Evolutionary conservation across 2,113 vertebrate genomes (phyloP).

Genomic region (Centrocercus urophasianus): DNA sequence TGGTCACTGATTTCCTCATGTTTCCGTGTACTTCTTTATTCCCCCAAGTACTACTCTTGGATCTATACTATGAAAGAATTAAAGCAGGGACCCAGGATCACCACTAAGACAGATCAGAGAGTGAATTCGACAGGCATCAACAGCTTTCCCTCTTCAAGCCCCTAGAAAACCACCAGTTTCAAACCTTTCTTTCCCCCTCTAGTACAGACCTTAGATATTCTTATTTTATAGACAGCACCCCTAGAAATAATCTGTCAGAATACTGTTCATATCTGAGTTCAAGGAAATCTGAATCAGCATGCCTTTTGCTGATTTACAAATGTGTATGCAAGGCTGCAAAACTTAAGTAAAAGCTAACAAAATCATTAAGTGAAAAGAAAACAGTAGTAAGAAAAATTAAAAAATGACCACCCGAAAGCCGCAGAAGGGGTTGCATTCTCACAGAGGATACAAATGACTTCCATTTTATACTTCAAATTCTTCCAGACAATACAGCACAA

Average conservation of each 20-base stretch:
- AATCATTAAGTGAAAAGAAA: neutral
- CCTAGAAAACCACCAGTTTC: neutral
- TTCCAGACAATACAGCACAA: slow-evolving; percentile 42
- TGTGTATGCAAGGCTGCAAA: neutral
- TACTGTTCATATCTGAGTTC: neutral
- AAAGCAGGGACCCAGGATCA: neutral
- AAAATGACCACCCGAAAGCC: slow-evolving; percentile 16
- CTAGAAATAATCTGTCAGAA: neutral
- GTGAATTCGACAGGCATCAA: accelerated
- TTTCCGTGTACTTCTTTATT: neutral
- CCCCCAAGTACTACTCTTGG: neutral
- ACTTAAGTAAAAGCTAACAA: slow-evolving; percentile 42
- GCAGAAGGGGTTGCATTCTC: neutral
- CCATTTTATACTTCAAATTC: slow-evolving; percentile 38
- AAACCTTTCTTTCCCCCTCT: neutral
- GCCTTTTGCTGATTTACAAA: slow-evolving; percentile 6
- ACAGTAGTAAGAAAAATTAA: slow-evolving; percentile 4
- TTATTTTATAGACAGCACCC: neutral
- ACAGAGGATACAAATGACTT: slow-evolving; percentile 39
- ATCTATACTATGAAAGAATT: neutral
- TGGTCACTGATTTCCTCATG: neutral
- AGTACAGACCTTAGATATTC: neutral
- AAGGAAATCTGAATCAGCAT: neutral
- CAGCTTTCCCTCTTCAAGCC: neutral
- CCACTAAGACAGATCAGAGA: neutral